Base-by-base conservation (phyloP, 2,797 vertebrate genomes). In the Artibeus lituratus region DNA sequence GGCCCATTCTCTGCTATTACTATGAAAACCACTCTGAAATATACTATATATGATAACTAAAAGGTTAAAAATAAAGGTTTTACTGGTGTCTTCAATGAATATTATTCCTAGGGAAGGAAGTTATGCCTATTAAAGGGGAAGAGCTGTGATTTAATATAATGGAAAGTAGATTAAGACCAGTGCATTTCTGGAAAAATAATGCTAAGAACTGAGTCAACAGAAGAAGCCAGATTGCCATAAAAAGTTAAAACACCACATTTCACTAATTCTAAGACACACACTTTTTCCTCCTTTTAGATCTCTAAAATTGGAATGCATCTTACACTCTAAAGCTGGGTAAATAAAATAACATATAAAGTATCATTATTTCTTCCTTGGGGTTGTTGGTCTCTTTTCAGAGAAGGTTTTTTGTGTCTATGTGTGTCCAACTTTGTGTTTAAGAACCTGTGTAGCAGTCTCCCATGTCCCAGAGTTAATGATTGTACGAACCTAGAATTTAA, bases 1-100 rank as follows among this genome's bases (percentile, higher is more conserved):
- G n/a, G 9, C 21, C 5, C 14, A 47, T 55, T 42, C 70, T 67
- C 14, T 84, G 39, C 24, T 39, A 69, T 70, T 69, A 73, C 29
- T 19, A 80, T 49, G 32, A 90, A 24, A 5, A 18, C 10, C 32
- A 47, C 26, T 78, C 22, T 70, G 53, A 95, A 35, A 35, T 35
- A 22, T 11, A 5, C 32, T 65, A 65, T 65, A 57, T 39, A 83
- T 83, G 35, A 69, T 53, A 87, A 91, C 3, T 19, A 29, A 73
- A 82, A 59, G 16, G 29, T 95, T 90, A 93, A 96, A 81, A 94
- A 78, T 70, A 42, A 91, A 94, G 12, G 14, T 82, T 51, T 90
- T 49, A 82, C 21, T 87, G 24, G 19, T 85, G 39, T 0, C 93
- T 19, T 29, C 29, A 92, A 77, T 73, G 49, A 84, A 72, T 84